These are phyloP conservation scores for Hirtodrosophila duncani DNA, from an alignment of 2,888 invertebrate species.

Conservation along the genomic window DNA sequence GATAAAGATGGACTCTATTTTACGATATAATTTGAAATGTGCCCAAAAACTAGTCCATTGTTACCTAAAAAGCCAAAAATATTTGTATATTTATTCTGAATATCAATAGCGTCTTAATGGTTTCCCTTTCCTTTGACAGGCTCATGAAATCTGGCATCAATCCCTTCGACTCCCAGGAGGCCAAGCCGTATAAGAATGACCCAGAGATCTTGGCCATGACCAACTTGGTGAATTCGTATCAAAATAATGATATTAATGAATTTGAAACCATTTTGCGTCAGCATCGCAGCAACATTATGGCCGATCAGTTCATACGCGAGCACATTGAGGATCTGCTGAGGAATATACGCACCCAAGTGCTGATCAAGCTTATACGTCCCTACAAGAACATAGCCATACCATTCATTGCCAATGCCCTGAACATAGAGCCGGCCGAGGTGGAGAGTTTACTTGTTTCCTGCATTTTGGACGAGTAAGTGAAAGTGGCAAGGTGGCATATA, in stretches of 20 bases:
- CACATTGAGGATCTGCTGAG: slow-evolving; percentile 98
- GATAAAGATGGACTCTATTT: no score
- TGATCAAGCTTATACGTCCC: slow-evolving; percentile 97
- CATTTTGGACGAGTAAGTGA: slow-evolving; percentile 94
- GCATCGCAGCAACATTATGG: slow-evolving; percentile 98
- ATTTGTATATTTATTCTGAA: no score
- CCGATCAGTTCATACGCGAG: slow-evolving; percentile 98
- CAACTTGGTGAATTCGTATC: slow-evolving; percentile 96
- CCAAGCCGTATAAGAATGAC: slow-evolving; percentile 99
- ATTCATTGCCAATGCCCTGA: slow-evolving; percentile 96
- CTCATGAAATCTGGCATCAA: slow-evolving; percentile 99
- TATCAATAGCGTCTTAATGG: no score
- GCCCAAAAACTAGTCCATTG: no score
- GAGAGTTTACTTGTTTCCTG: slow-evolving; percentile 97
- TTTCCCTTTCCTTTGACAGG: no score
- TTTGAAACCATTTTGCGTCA: slow-evolving; percentile 97
- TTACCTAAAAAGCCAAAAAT: no score
- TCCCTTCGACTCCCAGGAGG: slow-evolving; percentile 99
- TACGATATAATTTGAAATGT: no score
- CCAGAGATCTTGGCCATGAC: slow-evolving; percentile 99
- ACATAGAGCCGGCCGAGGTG: slow-evolving; percentile 95
- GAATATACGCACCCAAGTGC: slow-evolving; percentile 97
- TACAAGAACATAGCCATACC: slow-evolving; percentile 99
- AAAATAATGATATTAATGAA: slow-evolving; percentile 98
- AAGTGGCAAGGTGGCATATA: slow-evolving; percentile 73